phyloP scores from a whole-genome alignment of 2,113 vertebrate genomes.

The Pteropus alecto region DNA sequence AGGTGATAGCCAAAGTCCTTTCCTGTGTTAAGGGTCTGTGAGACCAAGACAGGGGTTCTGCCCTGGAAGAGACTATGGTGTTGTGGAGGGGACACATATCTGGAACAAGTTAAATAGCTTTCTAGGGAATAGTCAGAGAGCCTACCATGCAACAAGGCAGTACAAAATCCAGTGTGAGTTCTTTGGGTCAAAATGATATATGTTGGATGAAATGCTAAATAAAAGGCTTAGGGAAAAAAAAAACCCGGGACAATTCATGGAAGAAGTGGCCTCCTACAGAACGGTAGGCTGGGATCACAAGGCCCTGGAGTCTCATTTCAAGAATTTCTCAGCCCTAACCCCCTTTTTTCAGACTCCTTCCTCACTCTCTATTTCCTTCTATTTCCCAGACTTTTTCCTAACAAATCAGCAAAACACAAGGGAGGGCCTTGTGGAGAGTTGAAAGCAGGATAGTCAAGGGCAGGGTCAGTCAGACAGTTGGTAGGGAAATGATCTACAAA shows the following conservation, averaged over 20 bases:
- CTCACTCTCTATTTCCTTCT: not conserved
- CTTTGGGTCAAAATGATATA: not conserved
- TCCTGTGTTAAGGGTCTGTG: not conserved
- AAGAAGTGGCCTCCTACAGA: not conserved
- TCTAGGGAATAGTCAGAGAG: not conserved
- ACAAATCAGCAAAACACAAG: not conserved
- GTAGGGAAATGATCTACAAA: not conserved
- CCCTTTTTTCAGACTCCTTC: not conserved
- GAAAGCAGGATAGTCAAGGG: not conserved
- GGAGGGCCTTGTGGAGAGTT: not conserved
- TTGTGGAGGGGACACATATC: not conserved
- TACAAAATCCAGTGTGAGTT: not conserved
- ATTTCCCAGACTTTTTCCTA: not conserved
- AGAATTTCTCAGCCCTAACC: not conserved
- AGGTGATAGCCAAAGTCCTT: not conserved
- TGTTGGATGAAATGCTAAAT: not conserved
- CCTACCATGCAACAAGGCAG: not conserved
- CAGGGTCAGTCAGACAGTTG: not conserved
- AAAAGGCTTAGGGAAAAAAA: not conserved
- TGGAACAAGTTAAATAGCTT: not conserved
- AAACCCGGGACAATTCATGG: not conserved
- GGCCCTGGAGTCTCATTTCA: not conserved
- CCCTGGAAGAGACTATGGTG: not conserved
- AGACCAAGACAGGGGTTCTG: not conserved
- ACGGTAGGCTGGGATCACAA: not conserved